A percentile compares a stretch with the other conserved stretches of the same genome.
Conservation (phyloP, 2,888 invertebrate species). For the Dryocosmus kuriphilus region DNA sequence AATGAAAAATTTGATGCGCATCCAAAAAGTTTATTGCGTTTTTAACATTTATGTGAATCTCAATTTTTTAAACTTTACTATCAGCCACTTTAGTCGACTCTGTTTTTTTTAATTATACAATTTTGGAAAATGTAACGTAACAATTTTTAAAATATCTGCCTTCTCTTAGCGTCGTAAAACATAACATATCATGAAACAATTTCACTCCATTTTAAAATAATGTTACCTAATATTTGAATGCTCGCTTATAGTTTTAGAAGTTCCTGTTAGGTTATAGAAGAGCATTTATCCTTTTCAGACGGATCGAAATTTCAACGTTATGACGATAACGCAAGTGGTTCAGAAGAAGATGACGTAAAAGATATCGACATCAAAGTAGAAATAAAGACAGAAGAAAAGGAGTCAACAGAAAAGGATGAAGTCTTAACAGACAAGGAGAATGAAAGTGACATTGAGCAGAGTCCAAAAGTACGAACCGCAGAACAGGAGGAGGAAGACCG, state of each 20-base stretch:
- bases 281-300: slow-evolving; percentile 60
- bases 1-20: background rate
- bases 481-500: slow-evolving; percentile 68
- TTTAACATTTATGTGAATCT: background rate
- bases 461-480: slow-evolving; percentile 48
- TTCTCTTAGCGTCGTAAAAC: no score
- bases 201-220: no score
- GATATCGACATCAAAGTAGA: slow-evolving; percentile 50
- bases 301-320: slow-evolving; percentile 79
- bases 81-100: no score
- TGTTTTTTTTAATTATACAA: no score
- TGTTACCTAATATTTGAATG: no score
- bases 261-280: no score
- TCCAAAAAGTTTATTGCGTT: background rate
- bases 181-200: no score
- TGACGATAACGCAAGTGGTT: slow-evolving; percentile 77
- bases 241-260: no score
- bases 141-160: no score
- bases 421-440: slow-evolving; percentile 61
- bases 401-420: slow-evolving; percentile 47
- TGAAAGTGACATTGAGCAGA: slow-evolving; percentile 61
- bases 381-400: slow-evolving; percentile 43
- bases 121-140: no score
- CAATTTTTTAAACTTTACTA: background rate
- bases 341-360: slow-evolving; percentile 71